A percentile compares a stretch with the other conserved stretches of the same genome.
These are phyloP conservation scores for Polylopha cassiicola DNA, from an alignment of 2,888 invertebrate genomes.

Conservation along the genomic window DNA sequence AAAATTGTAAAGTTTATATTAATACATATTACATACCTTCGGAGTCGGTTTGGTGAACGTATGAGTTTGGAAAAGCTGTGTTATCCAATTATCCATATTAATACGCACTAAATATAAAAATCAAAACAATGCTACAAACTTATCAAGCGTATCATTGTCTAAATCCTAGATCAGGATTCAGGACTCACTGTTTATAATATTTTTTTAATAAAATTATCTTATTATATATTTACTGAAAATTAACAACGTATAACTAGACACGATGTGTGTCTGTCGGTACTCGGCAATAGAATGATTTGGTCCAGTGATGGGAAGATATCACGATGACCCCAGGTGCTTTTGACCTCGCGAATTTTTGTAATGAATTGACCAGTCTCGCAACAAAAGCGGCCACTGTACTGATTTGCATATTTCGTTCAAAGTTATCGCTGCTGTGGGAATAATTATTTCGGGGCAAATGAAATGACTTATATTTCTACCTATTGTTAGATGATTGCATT, in stretches of 20 bases:
- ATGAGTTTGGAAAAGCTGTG: conserved; percentile 67
- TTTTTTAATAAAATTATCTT: too few relatives aligned
- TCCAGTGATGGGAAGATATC: conserved; percentile 58
- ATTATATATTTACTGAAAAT: conserved; percentile 6
- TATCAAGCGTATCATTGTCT: too few relatives aligned
- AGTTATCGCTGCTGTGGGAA: conserved; percentile 2
- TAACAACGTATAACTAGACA: conserved; percentile 19
- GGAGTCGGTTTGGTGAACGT: conserved; percentile 57
- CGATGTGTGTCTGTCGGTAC: conserved; percentile 58
- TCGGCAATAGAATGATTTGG: conserved; percentile 54
- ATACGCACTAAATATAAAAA: conserved; percentile 4
- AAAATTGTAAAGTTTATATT: not conserved
- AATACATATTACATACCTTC: conserved; percentile 45
- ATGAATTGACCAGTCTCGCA: conserved; percentile 57
- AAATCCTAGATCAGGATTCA: too few relatives aligned
- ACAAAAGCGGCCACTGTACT: conserved; percentile 46
- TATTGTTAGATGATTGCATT: too few relatives aligned
- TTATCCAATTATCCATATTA: conserved; percentile 70
- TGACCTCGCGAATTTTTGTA: conserved; percentile 64
- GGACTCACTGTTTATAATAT: too few relatives aligned
- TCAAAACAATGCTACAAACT: too few relatives aligned
- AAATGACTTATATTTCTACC: too few relatives aligned
- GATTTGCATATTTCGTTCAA: conserved; percentile 53
- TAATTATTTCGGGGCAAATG: too few relatives aligned
- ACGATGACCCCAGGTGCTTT: conserved; percentile 59